Evolutionary conservation across 2,888 invertebrate species (phyloP).

Genomic region (Eledona agricola): DNA sequence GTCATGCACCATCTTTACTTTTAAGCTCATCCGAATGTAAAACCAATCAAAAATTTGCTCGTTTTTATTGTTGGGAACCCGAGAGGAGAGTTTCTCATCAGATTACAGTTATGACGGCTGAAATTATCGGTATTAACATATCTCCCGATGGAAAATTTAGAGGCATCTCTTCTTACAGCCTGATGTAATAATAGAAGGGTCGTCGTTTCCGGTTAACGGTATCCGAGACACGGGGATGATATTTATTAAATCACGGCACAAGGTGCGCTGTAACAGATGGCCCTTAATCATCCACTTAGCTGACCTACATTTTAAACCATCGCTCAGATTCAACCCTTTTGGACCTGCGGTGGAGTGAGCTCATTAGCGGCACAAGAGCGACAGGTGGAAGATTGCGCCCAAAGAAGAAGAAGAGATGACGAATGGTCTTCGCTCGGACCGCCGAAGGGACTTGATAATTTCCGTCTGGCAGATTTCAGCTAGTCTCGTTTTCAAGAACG

Average conservation of each 20-base stretch:
- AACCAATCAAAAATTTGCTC: constrained; percentile 7
- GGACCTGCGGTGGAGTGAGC: too few relatives aligned
- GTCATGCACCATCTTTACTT: constrained; percentile 23
- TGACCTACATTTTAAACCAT: constrained; percentile 41
- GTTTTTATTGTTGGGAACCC: constrained; percentile 6
- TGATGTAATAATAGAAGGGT: constrained; percentile 21
- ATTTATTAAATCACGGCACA: constrained; percentile 41
- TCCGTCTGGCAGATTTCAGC: constrained; percentile 25
- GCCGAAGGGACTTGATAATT: constrained; percentile 24
- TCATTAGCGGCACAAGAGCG: constrained; percentile 21
- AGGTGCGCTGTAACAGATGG: constrained; percentile 44
- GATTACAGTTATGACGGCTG: constrained; percentile 13
- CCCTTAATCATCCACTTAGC: constrained; percentile 32
- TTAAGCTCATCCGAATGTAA: constrained; percentile 28
- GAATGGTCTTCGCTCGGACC: constrained; percentile 20
- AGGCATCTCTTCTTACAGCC: constrained; percentile 9
- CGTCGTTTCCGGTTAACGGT: constrained; percentile 33
- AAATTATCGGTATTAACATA: constrained; percentile 22
- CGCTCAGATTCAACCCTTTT: constrained; percentile 22
- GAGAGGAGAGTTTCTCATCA: constrained; percentile 7
- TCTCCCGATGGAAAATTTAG: not conserved
- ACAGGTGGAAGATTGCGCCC: constrained; percentile 22
- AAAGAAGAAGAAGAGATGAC: too few relatives aligned
- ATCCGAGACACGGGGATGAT: constrained; percentile 27
- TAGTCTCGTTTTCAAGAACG: constrained; percentile 36